Conservation (phyloP, 2,797 vertebrate genomes). For the Mus caroli region DNA sequence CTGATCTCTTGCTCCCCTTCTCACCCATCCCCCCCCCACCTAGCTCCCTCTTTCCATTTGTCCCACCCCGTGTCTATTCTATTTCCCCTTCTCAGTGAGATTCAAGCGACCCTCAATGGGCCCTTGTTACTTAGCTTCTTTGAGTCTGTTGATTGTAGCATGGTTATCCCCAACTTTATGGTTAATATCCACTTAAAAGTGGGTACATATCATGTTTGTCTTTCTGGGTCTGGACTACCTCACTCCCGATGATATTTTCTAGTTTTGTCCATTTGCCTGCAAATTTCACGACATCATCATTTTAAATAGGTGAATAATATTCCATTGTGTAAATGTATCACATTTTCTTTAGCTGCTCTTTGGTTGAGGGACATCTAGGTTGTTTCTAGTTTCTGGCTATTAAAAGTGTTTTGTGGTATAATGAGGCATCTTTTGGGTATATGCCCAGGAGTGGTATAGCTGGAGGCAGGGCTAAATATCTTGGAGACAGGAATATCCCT, state of each 20-base stretch:
- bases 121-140: background rate
- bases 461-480: background rate
- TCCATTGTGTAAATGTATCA: background rate
- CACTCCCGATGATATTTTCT: background rate
- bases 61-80: background rate
- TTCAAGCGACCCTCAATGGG: background rate
- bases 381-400: background rate
- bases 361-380: background rate
- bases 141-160: background rate
- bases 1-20: background rate
- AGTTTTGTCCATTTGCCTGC: background rate
- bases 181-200: background rate
- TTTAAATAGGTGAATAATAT: background rate
- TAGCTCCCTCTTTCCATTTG: background rate
- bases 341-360: background rate
- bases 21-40: background rate
- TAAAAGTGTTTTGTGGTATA: background rate
- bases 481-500: background rate
- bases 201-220: background rate
- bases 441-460: background rate
- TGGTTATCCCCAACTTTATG: background rate
- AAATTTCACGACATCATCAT: background rate
- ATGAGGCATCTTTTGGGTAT: background rate
- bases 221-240: background rate
- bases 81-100: background rate